A percentile compares a stretch with the other conserved stretches of the same genome.
phyloP scores from a whole-genome alignment of 2,888 invertebrate species.

The Agrotis clavis region DNA sequence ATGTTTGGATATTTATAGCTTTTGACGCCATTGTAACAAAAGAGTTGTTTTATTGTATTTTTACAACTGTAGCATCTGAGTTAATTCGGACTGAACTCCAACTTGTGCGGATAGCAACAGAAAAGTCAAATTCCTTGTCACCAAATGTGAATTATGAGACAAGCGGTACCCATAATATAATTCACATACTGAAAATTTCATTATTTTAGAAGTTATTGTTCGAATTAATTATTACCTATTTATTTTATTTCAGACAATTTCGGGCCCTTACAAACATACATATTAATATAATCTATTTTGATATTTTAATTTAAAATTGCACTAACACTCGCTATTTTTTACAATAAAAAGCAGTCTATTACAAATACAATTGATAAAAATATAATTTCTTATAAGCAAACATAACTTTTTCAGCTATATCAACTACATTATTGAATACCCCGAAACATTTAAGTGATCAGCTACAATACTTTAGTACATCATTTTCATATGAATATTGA shows the following conservation, averaged over 20 bases:
- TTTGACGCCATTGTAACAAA: constrained; percentile 31
- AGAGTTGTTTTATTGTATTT: constrained; percentile 20
- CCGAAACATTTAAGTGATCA: not conserved
- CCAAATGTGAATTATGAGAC: not conserved
- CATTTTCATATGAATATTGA: not conserved
- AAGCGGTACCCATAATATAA: too few relatives aligned
- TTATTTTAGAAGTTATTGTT: constrained; percentile 1
- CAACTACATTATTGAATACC: not conserved
- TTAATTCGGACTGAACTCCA: constrained; percentile 12
- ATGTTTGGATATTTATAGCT: constrained; percentile 22
- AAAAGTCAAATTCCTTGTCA: not conserved
- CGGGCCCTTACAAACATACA: too few relatives aligned
- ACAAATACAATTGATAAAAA: too few relatives aligned
- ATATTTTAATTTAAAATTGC: too few relatives aligned
- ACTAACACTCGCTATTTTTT: not conserved
- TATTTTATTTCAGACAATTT: too few relatives aligned
- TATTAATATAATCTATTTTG: too few relatives aligned
- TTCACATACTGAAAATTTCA: not conserved
- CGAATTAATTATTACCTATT: not conserved
- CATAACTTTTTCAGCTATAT: not conserved
- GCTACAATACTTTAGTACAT: too few relatives aligned
- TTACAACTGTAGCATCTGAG: constrained; percentile 17
- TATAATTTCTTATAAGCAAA: not conserved
- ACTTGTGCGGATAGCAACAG: constrained; percentile 9
- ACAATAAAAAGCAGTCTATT: not conserved